Percentiles rank a stretch among this genome's conserved stretches.
These are phyloP conservation scores for Mus minutoides DNA, from an alignment of 2,797 vertebrate species.

Conservation along the genomic window DNA sequence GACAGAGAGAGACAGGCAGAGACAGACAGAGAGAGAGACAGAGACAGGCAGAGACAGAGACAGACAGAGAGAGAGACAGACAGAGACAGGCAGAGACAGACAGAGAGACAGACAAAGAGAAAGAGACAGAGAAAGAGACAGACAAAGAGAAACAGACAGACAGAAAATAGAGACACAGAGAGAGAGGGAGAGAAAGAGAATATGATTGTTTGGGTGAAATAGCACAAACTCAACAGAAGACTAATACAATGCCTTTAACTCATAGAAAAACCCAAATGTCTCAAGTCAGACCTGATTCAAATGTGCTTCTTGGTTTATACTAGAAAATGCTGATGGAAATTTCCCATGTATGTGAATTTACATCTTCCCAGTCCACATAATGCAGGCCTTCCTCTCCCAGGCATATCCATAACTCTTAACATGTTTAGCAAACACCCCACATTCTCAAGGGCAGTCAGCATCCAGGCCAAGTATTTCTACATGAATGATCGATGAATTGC, in stretches of 20 bases:
- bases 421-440: conserved; percentile 67
- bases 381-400: conserved; percentile 26
- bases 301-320: conserved; percentile 8
- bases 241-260: not conserved
- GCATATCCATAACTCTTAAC: conserved; percentile 53
- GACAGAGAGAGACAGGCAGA: not conserved
- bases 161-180: not conserved
- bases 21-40: no score
- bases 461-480: conserved; percentile 52
- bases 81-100: no score
- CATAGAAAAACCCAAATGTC: not conserved
- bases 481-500: conserved; percentile 66
- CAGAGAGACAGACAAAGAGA: not conserved
- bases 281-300: conserved; percentile 1
- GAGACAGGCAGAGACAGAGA: not conserved
- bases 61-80: not conserved
- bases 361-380: not conserved
- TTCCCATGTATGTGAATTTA: not conserved
- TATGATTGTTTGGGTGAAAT: not conserved
- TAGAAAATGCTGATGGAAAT: not conserved
- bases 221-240: not conserved
- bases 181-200: not conserved
- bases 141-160: no score
- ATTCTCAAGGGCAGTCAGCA: conserved; percentile 53
- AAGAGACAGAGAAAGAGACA: not conserved